Conservation (phyloP, 2,113 vertebrate species). For the Muscicapa adusta region DNA sequence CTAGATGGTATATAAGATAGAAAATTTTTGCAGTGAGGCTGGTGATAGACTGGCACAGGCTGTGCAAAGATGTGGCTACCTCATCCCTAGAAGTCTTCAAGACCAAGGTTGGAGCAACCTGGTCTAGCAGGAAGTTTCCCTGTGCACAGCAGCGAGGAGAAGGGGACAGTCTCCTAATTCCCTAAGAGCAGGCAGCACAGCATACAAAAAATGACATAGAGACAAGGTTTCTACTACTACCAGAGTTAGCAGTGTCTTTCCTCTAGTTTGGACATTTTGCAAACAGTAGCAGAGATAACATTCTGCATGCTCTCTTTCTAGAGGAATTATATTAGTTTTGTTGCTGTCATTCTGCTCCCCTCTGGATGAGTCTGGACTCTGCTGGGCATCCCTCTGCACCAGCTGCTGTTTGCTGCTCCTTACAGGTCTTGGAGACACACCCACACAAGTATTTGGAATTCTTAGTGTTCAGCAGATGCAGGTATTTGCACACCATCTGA, state of each 20-base stretch:
- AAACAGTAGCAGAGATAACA: neutral
- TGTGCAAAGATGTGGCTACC: no score
- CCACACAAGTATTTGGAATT: neutral
- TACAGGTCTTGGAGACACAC: neutral
- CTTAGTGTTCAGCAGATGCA: fast-evolving
- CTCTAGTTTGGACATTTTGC: neutral
- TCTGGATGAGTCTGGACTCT: fast-evolving
- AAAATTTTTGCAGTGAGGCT: neutral
- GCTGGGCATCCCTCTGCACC: fast-evolving
- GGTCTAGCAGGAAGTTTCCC: neutral
- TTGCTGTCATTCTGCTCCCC: neutral
- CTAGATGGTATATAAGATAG: neutral
- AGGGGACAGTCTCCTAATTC: neutral
- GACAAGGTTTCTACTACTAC: neutral
- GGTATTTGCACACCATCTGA: fast-evolving
- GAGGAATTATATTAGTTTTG: neutral
- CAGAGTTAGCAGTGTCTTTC: neutral
- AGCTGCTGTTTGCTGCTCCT: neutral
- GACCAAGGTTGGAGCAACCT: neutral
- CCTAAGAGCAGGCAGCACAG: neutral
- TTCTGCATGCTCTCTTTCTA: fast-evolving
- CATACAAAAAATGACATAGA: neutral
- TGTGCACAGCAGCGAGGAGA: fast-evolving
- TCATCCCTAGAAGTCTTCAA: neutral
- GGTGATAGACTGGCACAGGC: neutral